Percentiles rank a stretch among this genome's conserved stretches.
These are phyloP conservation scores for Psephotus haematonotus DNA, from an alignment of 2,113 vertebrate genomes.

Conservation along the genomic window DNA sequence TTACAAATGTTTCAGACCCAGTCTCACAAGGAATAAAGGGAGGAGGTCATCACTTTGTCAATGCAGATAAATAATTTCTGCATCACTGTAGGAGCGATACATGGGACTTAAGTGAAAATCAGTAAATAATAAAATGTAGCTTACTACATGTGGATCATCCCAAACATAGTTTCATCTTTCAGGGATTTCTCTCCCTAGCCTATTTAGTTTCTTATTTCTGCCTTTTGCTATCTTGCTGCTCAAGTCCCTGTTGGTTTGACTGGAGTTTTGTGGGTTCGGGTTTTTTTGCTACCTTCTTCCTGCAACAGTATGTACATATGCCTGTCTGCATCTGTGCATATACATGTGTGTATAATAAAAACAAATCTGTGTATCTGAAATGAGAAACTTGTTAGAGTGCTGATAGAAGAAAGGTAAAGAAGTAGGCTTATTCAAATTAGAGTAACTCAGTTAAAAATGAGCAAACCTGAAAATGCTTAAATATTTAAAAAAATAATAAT, in stretches of 20 bases:
- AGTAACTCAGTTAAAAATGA: not conserved
- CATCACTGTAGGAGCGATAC: not conserved
- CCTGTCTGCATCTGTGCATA: not conserved
- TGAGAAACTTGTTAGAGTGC: not conserved
- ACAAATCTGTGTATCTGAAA: not conserved
- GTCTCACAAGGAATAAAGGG: not conserved
- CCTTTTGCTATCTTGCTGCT: not conserved
- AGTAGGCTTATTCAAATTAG: not conserved
- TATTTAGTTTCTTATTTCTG: not conserved
- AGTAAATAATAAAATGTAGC: not conserved
- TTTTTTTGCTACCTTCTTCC: not conserved
- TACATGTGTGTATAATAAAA: not conserved
- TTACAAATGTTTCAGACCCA: not conserved
- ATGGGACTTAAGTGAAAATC: not conserved
- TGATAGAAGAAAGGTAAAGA: not conserved
- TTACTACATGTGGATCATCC: not conserved
- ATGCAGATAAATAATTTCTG: not conserved
- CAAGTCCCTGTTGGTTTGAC: not conserved
- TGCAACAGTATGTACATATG: fast-evolving
- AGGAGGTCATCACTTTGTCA: not conserved
- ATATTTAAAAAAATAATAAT: not conserved
- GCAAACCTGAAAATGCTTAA: not conserved
- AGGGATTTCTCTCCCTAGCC: not conserved
- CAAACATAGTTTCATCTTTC: not conserved
- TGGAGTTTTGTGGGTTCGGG: not conserved